These are phyloP conservation scores for Oxycera nigricornis DNA, from an alignment of 2,888 invertebrate genomes.

Conservation along the genomic window DNA sequence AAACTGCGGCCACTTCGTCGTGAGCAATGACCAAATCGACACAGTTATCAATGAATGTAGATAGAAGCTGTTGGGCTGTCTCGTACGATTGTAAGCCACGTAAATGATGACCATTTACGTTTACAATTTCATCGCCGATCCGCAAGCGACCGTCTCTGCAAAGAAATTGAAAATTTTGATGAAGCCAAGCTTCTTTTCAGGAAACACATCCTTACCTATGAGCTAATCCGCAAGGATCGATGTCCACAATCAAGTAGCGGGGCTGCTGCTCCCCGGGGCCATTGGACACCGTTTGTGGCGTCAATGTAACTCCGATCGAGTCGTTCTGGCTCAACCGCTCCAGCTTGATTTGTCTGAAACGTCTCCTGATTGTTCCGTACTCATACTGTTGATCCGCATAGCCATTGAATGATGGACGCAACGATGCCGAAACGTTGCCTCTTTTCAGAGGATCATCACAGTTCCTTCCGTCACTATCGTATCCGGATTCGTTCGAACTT, in stretches of 20 bases:
- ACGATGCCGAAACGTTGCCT: constrained; percentile 46
- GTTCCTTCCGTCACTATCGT: constrained; percentile 77
- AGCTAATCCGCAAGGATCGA: constrained; percentile 72
- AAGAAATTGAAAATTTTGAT: constrained; percentile 36
- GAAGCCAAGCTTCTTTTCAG: not conserved
- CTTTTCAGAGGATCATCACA: constrained; percentile 65
- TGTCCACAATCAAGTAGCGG: constrained; percentile 69
- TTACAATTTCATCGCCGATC: constrained; percentile 88
- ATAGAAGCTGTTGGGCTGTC: constrained; percentile 68
- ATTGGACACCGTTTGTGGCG: constrained; percentile 67
- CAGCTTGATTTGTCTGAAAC: constrained; percentile 72
- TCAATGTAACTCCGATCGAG: constrained; percentile 74
- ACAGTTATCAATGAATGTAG: constrained; percentile 58
- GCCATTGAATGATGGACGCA: constrained; percentile 50
- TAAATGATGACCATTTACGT: constrained; percentile 83
- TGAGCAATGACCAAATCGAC: constrained; percentile 72
- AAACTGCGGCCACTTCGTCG: constrained; percentile 65
- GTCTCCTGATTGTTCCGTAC: constrained; percentile 67
- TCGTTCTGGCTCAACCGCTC: constrained; percentile 72
- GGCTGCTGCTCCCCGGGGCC: constrained; percentile 66
- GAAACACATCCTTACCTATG: constrained; percentile 59
- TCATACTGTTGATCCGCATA: constrained; percentile 62
- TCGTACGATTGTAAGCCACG: constrained; percentile 74
- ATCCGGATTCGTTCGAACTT: constrained; percentile 84
- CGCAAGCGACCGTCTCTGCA: constrained; percentile 79